A percentile compares a stretch with the other conserved stretches of the same genome.
Conservation (phyloP, 53 echinoderm and acorn worm species). For the Luidia sarsii region DNA sequence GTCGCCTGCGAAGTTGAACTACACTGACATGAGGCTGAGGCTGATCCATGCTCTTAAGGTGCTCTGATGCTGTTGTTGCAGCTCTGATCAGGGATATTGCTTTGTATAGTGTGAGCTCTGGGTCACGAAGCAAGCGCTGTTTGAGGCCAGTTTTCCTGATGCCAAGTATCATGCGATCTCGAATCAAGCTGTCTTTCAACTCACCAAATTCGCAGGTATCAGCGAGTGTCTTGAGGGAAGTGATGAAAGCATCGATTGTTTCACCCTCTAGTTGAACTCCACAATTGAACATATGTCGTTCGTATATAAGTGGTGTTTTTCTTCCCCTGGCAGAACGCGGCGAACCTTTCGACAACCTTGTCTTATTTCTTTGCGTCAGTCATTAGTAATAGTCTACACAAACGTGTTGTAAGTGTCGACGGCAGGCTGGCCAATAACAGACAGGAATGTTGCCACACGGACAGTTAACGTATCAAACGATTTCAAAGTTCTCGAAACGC, state of each 20-base stretch:
- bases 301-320: slow-evolving; percentile 62
- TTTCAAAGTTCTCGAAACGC: slow-evolving; percentile 39
- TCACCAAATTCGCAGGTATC: slow-evolving; percentile 57
- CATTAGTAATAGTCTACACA: slow-evolving; percentile 10
- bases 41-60: slow-evolving; percentile 2
- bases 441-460: slow-evolving; percentile 51
- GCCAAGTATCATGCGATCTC: slow-evolving; percentile 54
- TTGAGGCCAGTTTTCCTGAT: slow-evolving; percentile 21
- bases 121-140: slow-evolving; percentile 47
- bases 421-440: slow-evolving; percentile 61
- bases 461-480: slow-evolving; percentile 44
- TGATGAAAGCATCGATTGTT: slow-evolving; percentile 59
- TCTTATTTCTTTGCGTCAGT: slow-evolving; percentile 41
- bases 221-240: slow-evolving; percentile 32
- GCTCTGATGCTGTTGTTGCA: slow-evolving; percentile 16
- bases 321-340: slow-evolving; percentile 50
- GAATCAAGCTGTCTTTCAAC: slow-evolving; percentile 34
- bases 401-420: slow-evolving; percentile 71
- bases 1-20: not conserved
- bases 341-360: slow-evolving; percentile 54
- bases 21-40: not conserved
- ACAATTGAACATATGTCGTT: slow-evolving; percentile 65
- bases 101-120: slow-evolving; percentile 45
- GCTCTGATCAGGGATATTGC: slow-evolving; percentile 34
- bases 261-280: slow-evolving; percentile 58